phyloP scores from a whole-genome alignment of 2,797 vertebrate genomes.

The Crenuchus spilurus region DNA sequence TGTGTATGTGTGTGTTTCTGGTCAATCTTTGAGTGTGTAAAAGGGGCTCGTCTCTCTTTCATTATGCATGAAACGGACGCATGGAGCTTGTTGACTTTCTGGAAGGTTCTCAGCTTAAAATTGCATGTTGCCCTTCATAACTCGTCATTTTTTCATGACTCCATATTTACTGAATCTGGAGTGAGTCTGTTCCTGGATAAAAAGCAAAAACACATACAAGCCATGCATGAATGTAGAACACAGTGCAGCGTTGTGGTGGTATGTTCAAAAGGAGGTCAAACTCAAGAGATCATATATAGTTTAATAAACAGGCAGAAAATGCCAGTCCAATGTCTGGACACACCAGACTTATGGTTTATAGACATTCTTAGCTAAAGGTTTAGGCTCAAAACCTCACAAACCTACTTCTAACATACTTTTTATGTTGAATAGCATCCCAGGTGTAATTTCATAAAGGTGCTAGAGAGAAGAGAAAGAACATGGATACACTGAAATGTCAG shows the following conservation, averaged over 20 bases:
- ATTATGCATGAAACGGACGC: slow-evolving; percentile 46
- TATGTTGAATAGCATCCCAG: no score
- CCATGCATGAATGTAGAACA: not conserved
- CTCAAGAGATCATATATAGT: not conserved
- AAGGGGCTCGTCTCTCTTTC: slow-evolving; percentile 30
- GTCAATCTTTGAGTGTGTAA: slow-evolving; percentile 29
- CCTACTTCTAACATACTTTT: no score
- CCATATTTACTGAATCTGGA: slow-evolving; percentile 39
- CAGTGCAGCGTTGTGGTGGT: not conserved
- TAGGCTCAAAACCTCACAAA: no score
- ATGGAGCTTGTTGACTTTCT: slow-evolving; percentile 68
- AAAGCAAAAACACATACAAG: slow-evolving; percentile 11
- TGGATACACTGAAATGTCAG: no score
- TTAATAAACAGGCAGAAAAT: not conserved
- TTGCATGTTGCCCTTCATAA: slow-evolving; percentile 67
- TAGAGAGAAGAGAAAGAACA: no score
- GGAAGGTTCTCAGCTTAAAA: slow-evolving; percentile 70
- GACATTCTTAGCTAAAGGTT: no score
- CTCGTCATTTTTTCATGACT: slow-evolving; percentile 76
- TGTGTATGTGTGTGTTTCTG: not conserved
- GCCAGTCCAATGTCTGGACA: not conserved
- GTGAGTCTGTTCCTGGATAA: not conserved
- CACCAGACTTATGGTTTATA: not conserved
- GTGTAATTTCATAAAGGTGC: no score
- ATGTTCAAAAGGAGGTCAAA: not conserved